These are phyloP conservation scores for Arothron firmamentum DNA, from an alignment of 2,113 vertebrate species.

Conservation along the genomic window DNA sequence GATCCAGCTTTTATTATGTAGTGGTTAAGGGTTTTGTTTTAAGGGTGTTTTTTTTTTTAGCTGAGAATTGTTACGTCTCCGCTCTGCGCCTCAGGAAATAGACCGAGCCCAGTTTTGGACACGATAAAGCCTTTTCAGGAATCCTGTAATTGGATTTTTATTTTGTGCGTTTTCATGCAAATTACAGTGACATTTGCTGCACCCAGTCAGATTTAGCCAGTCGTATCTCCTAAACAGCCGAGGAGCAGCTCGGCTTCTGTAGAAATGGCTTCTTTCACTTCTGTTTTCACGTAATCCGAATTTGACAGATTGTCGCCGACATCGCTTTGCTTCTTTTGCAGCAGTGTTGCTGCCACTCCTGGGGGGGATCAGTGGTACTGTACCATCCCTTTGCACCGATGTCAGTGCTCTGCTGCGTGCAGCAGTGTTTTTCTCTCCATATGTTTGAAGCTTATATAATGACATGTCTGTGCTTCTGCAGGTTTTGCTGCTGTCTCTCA, in stretches of 20 bases:
- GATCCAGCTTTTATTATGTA: too few relatives aligned
- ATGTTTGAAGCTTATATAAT: not conserved
- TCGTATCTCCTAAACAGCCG: too few relatives aligned
- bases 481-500: constrained; percentile 9
- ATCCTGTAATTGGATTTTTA: not conserved
- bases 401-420: not conserved
- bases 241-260: too few relatives aligned
- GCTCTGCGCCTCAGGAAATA: constrained; percentile 56
- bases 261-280: not conserved
- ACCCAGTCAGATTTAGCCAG: too few relatives aligned
- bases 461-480: not conserved
- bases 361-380: not conserved
- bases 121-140: not conserved
- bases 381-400: not conserved
- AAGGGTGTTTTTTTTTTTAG: not conserved
- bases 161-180: too few relatives aligned
- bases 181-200: too few relatives aligned
- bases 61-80: not conserved
- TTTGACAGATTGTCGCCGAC: not conserved
- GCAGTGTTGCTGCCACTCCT: not conserved
- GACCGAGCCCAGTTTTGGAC: constrained; percentile 29
- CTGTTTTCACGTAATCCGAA: not conserved
- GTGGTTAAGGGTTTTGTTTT: too few relatives aligned
- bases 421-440: not conserved
- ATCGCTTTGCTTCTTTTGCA: not conserved